These are phyloP conservation scores for Tetranychus piercei DNA, from an alignment of 2,888 invertebrate species.

Conservation along the genomic window DNA sequence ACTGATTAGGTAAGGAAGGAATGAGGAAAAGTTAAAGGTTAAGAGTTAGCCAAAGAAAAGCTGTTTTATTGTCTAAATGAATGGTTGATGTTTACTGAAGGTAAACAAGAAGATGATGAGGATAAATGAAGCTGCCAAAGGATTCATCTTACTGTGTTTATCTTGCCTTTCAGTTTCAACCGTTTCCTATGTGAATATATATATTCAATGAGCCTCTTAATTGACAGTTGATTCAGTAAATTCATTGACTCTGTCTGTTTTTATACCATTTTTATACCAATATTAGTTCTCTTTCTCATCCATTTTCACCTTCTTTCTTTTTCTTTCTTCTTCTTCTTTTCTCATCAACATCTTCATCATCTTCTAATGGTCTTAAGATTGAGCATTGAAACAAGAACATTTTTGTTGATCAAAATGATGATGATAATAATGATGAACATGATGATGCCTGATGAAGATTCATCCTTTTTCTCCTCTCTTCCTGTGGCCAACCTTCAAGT, in stretches of 20 bases:
- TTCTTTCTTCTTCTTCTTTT: neutral
- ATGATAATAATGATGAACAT: no score
- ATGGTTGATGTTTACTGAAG: neutral
- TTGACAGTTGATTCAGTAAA: neutral
- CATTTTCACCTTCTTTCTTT: neutral
- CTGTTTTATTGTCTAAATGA: neutral
- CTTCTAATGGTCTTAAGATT: neutral
- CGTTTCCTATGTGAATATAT: neutral
- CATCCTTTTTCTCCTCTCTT: neutral
- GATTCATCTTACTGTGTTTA: neutral
- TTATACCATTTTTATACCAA: neutral
- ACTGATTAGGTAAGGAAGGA: constrained; percentile 2
- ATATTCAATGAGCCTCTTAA: neutral
- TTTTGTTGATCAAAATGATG: no score
- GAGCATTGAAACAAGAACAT: neutral
- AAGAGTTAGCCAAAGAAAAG: neutral
- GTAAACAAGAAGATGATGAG: neutral
- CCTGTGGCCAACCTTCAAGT: neutral
- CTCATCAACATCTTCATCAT: neutral
- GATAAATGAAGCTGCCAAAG: neutral
- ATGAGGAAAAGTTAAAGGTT: neutral
- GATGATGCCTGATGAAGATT: no score
- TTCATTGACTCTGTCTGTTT: neutral
- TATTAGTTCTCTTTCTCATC: neutral
- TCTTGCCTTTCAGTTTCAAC: neutral